phyloP scores from a whole-genome alignment of 2,113 vertebrate species.

The Dipodomys stephensi region DNA sequence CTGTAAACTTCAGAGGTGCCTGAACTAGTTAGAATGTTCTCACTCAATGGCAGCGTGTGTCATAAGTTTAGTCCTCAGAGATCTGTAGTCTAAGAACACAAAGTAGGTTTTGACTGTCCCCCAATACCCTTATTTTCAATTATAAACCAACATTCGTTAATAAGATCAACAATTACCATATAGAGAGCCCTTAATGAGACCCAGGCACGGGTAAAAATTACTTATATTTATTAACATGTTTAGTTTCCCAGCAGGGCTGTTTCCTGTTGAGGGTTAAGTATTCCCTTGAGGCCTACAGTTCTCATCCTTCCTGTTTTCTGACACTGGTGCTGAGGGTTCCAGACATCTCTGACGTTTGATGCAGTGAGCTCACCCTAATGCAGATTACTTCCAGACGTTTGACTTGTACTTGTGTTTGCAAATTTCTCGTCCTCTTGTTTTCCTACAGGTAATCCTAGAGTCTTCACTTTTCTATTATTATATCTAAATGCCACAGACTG shows the following conservation, averaged over 20 bases:
- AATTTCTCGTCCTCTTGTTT: not conserved
- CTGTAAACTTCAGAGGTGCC: not conserved
- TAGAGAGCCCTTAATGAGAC: not conserved
- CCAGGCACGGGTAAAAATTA: not conserved
- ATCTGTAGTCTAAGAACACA: not conserved
- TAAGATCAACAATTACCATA: not conserved
- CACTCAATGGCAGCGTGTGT: not conserved
- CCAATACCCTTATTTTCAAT: constrained; percentile 14
- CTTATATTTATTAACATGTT: not conserved
- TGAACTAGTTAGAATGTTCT: not conserved
- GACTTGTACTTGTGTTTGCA: not conserved
- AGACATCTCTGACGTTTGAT: not conserved
- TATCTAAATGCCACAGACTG: not conserved
- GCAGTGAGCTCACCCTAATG: not conserved
- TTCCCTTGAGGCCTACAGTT: not conserved
- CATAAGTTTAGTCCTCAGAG: not conserved
- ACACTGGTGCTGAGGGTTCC: not conserved
- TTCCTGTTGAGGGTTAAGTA: not conserved
- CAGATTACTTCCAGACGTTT: not conserved
- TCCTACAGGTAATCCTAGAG: not conserved
- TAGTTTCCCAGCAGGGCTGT: not conserved
- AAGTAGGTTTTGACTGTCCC: not conserved
- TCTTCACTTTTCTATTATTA: not conserved
- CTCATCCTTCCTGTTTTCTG: not conserved
- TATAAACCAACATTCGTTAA: not conserved